Conservation (phyloP, 2,797 vertebrate genomes). For the Pseudotriccus pelzelni region DNA sequence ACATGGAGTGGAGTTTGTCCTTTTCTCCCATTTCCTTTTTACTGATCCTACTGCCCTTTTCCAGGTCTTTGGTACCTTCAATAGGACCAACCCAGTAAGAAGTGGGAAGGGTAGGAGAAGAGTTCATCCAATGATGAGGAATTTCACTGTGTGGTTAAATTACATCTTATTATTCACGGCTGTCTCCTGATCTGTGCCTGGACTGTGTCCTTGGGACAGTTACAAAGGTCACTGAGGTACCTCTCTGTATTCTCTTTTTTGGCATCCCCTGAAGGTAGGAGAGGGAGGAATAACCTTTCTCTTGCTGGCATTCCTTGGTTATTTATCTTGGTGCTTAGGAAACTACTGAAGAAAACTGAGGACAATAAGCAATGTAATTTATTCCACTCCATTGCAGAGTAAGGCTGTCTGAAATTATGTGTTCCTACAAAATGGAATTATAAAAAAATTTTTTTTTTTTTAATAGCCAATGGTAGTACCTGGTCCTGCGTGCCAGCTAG, state of each 20-base stretch:
- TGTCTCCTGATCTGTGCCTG: background rate
- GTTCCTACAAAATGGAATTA: background rate
- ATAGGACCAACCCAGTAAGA: background rate
- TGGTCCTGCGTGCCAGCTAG: fast-evolving
- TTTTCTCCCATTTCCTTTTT: background rate
- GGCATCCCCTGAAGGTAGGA: background rate
- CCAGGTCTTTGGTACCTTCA: background rate
- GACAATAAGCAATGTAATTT: background rate
- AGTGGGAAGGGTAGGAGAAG: background rate
- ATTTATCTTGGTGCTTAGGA: background rate
- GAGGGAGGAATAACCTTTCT: background rate
- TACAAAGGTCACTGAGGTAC: background rate
- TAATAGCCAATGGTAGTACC: background rate
- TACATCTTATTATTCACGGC: fast-evolving
- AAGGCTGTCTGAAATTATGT: background rate
- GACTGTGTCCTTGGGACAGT: background rate
- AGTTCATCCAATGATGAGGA: background rate
- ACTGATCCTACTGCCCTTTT: background rate
- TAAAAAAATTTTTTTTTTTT: background rate
- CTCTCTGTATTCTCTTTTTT: background rate
- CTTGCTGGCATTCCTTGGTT: background rate
- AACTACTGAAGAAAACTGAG: background rate
- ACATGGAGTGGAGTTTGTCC: background rate
- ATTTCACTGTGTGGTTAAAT: background rate
- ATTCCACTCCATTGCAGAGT: background rate